Evolutionary conservation across 2,797 vertebrate genomes (phyloP).

Genomic region (Carapus acus): DNA sequence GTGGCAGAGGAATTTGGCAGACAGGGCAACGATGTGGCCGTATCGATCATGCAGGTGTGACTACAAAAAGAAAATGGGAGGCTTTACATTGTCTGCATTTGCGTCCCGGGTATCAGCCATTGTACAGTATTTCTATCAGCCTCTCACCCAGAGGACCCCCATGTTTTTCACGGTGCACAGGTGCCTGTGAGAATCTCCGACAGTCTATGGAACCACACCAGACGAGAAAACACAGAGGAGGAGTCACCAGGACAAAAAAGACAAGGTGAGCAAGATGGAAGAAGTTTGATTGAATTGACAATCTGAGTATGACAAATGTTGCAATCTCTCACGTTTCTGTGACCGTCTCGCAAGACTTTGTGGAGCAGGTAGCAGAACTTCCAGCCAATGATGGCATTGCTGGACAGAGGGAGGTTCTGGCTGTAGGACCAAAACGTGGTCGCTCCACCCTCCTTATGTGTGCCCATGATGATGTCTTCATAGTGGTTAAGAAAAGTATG

Average conservation of each 20-base stretch:
- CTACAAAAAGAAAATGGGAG: slow-evolving; percentile 60
- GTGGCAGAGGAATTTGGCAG: slow-evolving; percentile 79
- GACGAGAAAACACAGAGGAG: not conserved
- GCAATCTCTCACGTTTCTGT: slow-evolving; percentile 74
- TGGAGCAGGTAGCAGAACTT: slow-evolving; percentile 97
- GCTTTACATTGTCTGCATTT: not conserved
- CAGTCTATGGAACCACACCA: slow-evolving; percentile 66
- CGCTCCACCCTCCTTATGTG: slow-evolving; percentile 88
- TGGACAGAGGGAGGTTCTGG: slow-evolving; percentile 87
- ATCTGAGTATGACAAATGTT: too few relatives aligned
- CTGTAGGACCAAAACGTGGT: slow-evolving; percentile 93
- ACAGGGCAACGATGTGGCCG: slow-evolving; percentile 88
- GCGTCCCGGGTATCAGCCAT: not conserved
- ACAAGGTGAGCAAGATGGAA: not conserved
- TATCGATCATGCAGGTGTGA: slow-evolving; percentile 91
- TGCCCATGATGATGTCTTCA: slow-evolving; percentile 87
- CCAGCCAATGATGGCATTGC: slow-evolving; percentile 93
- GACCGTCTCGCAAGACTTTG: slow-evolving; percentile 89
- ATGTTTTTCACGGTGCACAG: slow-evolving; percentile 82
- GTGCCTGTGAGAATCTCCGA: slow-evolving; percentile 84
- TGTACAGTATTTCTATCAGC: not conserved
- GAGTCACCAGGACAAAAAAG: not conserved
- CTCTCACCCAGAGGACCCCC: slow-evolving; percentile 87
- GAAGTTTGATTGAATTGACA: too few relatives aligned
- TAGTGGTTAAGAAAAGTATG: slow-evolving; percentile 68